Base-by-base conservation (phyloP, 1,140 invertebrate genomes). In the Theocolax elegans region DNA sequence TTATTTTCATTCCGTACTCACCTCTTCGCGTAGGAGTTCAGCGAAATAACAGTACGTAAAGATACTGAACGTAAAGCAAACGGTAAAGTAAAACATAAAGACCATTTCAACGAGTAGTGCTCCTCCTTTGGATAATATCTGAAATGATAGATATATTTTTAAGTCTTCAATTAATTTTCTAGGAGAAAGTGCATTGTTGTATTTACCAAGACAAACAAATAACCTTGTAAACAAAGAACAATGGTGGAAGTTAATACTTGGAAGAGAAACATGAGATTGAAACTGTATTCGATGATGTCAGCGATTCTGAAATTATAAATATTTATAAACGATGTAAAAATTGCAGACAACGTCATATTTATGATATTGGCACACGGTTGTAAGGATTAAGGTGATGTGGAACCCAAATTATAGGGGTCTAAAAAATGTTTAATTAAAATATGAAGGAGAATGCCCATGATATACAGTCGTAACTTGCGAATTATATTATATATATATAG, bases 171-270 rank as follows among this genome's bases (percentile, higher is more conserved):
- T n/a, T n/a, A n/a, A n/a, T n/a, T n/a, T n/a, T n/a, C n/a, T n/a
- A n/a, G n/a, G n/a, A n/a, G n/a, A n/a, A n/a, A n/a, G n/a, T n/a
- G n/a, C n/a, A n/a, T n/a, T n/a, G n/a, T n/a, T n/a, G n/a, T n/a
- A n/a, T 51, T 46, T 78, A 86, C 86, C 67, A 80, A 75, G 13
- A 79, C 77, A 1, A 87, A 46, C 60, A 85, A 82, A 67, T 86
- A 87, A 12, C 85, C 85, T 0, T 85, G 82, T 1, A 84, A 83
- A 31, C 85, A 87, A 12, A 87, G 85, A 29, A 86, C 84, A 31
- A 87, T 75, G 7, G 83, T 78, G 0, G 84, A 87, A 0, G 86
- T 78, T 10, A 76, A 76, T 58, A 87, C 82, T 74, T 87, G 85
- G 2, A 76, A 74, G 48, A 87, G 81, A 25, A 80, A 83, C 0